Conservation (phyloP, 2,113 vertebrate genomes). For the Pseudopipra pipra region DNA sequence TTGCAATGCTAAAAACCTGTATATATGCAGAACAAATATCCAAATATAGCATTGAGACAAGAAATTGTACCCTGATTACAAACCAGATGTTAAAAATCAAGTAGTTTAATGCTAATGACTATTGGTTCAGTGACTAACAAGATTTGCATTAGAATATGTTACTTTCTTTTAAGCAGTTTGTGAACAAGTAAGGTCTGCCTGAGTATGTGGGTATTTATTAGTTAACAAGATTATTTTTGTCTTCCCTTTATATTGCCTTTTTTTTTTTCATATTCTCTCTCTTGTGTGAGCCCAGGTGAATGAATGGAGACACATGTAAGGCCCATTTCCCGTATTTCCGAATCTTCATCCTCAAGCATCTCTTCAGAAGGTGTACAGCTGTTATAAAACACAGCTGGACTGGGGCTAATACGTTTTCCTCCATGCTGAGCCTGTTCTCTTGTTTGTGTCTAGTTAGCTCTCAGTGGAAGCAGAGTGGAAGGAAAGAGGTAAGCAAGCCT, state of each 20-base stretch:
- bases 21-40: background rate
- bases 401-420: background rate
- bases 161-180: background rate
- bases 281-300: background rate
- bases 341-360: background rate
- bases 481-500: background rate
- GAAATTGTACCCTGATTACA: background rate
- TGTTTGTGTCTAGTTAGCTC: background rate
- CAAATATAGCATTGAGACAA: background rate
- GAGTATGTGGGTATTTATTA: background rate
- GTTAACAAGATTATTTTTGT: background rate
- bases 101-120: background rate
- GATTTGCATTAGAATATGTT: background rate
- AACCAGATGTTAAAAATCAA: background rate
- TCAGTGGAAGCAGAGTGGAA: background rate
- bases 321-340: background rate
- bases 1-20: background rate
- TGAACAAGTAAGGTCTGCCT: background rate
- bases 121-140: background rate
- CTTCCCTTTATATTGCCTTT: background rate
- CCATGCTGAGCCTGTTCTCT: background rate
- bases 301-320: background rate
- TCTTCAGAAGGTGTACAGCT: background rate
- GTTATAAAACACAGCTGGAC: background rate
- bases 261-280: background rate